A percentile compares a stretch with the other conserved stretches of the same genome.
Evolutionary conservation across 2,113 vertebrate species (phyloP).

Genomic region (Chloebia gouldiae): DNA sequence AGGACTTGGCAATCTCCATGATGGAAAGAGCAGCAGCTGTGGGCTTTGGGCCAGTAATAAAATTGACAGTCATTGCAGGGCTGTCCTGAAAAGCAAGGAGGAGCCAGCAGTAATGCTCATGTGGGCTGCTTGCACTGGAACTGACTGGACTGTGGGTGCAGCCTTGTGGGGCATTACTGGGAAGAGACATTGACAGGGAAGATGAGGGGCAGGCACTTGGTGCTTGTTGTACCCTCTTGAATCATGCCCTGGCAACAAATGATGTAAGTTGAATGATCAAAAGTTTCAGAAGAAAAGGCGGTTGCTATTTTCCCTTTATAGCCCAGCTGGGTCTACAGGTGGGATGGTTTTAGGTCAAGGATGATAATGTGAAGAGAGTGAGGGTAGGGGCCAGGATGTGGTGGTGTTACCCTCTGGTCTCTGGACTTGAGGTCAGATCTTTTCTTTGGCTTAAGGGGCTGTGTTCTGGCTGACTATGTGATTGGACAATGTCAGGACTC

Average conservation of each 20-base stretch:
- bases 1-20: not conserved
- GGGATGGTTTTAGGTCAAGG: not conserved
- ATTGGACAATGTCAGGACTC: not conserved
- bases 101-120: not conserved
- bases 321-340: not conserved
- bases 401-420: rapidly evolving
- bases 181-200: not conserved
- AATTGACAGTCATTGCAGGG: not conserved
- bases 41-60: not conserved
- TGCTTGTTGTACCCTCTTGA: not conserved
- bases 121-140: not conserved
- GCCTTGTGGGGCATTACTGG: not conserved
- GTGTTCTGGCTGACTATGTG: not conserved
- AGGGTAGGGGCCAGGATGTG: not conserved
- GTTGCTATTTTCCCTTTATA: not conserved
- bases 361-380: not conserved
- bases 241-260: not conserved
- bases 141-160: not conserved
- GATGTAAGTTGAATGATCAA: not conserved
- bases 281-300: not conserved
- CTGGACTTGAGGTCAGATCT: not conserved
- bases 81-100: not conserved
- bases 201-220: not conserved
- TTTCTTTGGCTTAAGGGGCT: not conserved
- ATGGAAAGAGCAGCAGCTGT: not conserved